Base-by-base conservation (phyloP, 2,113 vertebrate species). In the Calcarius ornatus region DNA sequence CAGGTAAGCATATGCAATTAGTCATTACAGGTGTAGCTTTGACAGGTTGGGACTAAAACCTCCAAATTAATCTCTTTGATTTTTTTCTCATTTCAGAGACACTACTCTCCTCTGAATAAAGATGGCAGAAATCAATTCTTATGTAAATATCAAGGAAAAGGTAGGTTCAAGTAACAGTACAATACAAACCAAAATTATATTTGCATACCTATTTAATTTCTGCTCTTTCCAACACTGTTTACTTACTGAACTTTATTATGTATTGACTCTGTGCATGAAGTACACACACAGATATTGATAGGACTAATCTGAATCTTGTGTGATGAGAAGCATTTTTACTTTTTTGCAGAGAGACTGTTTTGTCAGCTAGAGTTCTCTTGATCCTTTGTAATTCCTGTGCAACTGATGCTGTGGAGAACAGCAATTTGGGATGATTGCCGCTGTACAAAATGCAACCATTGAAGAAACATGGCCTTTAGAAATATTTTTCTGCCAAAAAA, bases 111-210 rank as follows among this genome's bases (percentile, higher is more conserved):
- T 59, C 81, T 89, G 82, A 72, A 88, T 70, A 96, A 93, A 97
- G 81, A 98, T 98, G 98, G 97, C 98, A 86, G 98, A 98, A 96
- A 92, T 97, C 84, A 97, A 95, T 90, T 97, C 98, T 79, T 97
- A 97, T n/a, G 95, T 98, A 96, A 98, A 98, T 92, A 97, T 98
- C 97, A 98, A 98, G 64, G 98, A 98, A 95, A 98, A 98, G 98
- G 98, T 98, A 97, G 35, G 96, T 81, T 87, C 61, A 47, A 92
- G 38, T 89, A 82, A 79, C 86, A 60, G 30, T 70, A 37, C 25
- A 54, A 12, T 84, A n/a, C 57, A 92, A 93, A 81, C 50, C 14
- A 11, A 75, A 93, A 33, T 91, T 51, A 7, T 78, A 76, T 94
- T 97, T 83, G 50, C 54, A 24, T 83, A 38, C 16, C 2, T 59